A percentile compares a stretch with the other conserved stretches of the same genome.
phyloP scores from a whole-genome alignment of 2,113 vertebrate species.

The Rhadina sibilatrix region DNA sequence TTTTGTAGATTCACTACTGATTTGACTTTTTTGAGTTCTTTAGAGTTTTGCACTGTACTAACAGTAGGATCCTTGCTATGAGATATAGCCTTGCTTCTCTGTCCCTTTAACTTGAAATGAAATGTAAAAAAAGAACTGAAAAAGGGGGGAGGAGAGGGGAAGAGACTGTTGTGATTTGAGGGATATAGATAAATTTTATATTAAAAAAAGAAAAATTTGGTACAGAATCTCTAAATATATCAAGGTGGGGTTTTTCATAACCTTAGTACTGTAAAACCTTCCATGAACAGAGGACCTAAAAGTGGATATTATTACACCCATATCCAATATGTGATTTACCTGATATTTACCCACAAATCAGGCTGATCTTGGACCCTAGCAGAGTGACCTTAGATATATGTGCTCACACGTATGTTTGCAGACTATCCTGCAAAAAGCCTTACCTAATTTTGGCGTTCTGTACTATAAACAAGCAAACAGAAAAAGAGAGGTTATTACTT shows the following conservation, averaged over 20 bases:
- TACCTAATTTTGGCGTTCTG: background rate
- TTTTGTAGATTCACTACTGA: background rate
- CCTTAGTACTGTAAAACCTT: background rate
- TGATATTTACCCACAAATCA: background rate
- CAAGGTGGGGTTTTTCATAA: background rate
- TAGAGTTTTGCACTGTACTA: background rate
- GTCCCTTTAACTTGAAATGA: background rate
- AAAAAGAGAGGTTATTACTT: background rate
- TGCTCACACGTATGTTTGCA: background rate
- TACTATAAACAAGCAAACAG: background rate
- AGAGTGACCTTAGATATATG: background rate
- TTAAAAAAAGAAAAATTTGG: background rate
- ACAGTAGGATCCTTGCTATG: background rate
- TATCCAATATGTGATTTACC: background rate
- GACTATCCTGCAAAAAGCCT: background rate
- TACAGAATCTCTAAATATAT: background rate
- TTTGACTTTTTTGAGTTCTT: background rate
- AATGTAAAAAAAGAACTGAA: background rate
- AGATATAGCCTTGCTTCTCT: background rate
- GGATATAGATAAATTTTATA: too few species aligned
- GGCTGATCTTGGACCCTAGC: background rate
- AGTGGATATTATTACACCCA: background rate
- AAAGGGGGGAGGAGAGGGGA: too few species aligned
- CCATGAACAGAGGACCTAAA: background rate
- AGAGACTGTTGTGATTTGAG: background rate